Conservation (phyloP, 2,113 vertebrate species). For the Uria lomvia region DNA sequence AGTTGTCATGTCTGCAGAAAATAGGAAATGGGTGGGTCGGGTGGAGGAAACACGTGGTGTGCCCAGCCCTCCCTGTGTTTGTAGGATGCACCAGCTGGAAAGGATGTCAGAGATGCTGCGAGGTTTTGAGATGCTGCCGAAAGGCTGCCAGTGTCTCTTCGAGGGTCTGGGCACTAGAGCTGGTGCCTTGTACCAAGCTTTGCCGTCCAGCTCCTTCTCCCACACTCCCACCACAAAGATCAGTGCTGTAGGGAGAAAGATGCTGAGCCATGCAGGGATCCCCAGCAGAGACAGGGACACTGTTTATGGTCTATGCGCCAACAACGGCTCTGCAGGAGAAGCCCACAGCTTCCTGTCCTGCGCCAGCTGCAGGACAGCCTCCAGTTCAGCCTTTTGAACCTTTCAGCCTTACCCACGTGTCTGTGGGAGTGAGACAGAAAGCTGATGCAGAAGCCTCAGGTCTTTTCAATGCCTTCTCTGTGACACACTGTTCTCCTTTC, state of each 20-base stretch:
- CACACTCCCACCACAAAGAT: not conserved
- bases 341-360: not conserved
- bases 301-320: not conserved
- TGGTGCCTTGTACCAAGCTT: not conserved
- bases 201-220: not conserved
- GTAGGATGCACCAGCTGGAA: not conserved
- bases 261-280: not conserved
- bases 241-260: not conserved
- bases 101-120: not conserved
- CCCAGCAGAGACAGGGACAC: not conserved
- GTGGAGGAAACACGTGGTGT: not conserved
- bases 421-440: conserved; percentile 8
- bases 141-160: not conserved
- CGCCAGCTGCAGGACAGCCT: not conserved
- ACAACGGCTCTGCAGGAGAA: not conserved
- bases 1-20: conserved; percentile 33
- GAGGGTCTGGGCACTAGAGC: not conserved
- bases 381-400: conserved; percentile 14
- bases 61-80: conserved; percentile 14
- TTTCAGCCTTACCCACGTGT: not conserved
- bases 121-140: not conserved
- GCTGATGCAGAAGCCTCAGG: conserved; percentile 44
- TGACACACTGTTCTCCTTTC: conserved; percentile 67
- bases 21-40: conserved; percentile 51
- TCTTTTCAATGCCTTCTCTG: conserved; percentile 24